Base-by-base conservation (phyloP, 2,888 invertebrate species). In the Euphydryas editha region DNA sequence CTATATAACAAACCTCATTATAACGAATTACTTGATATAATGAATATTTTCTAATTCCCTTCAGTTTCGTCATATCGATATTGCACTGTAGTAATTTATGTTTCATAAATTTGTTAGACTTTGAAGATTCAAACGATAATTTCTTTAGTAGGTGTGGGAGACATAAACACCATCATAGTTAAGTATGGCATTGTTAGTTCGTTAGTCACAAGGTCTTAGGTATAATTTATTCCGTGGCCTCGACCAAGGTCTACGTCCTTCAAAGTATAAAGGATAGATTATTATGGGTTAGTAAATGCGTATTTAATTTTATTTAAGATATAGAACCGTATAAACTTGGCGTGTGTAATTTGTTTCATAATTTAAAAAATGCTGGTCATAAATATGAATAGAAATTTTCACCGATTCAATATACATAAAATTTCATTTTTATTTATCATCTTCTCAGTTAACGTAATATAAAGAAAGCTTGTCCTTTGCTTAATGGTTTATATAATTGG, bases 151-250 rank as follows among this genome's bases (percentile, higher is more conserved):
- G 54, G 54, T 54, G 54, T 54, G 54, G 54, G 54, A 54, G 36
- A 54, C 54, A 54, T 54, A 36, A 36, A 36, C 54, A 36, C 54
- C 30, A n/a, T 24, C 24, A 54, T 36, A 54, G 17, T 36, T 54
- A 59, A 37, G 24, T 62, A 37, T 57, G 39, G 58, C 54, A 59
- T 42, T 64, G 46, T 59, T 65, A 61, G 30, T 61, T 62, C 58
- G 62, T 65, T 69, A 69, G 66, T 51, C 59, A 51, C 66, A 67
- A 63, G 54, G 67, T 55, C 59, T 59, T 60, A 59, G 58, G 54
- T 68, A 18, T 70, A 70, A 64, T 65, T 58, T 70, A 65, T 68
- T 65, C 68, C 11, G 54, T 60, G 62, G 65, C 70, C 65, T 68
- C 57, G 51, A 44, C 49, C 17, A 17, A 59, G 62, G 58, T 58